Percentiles rank a stretch among this genome's conserved stretches.
phyloP scores from a whole-genome alignment of 2,113 vertebrate species.

The Tor tambroides region DNA sequence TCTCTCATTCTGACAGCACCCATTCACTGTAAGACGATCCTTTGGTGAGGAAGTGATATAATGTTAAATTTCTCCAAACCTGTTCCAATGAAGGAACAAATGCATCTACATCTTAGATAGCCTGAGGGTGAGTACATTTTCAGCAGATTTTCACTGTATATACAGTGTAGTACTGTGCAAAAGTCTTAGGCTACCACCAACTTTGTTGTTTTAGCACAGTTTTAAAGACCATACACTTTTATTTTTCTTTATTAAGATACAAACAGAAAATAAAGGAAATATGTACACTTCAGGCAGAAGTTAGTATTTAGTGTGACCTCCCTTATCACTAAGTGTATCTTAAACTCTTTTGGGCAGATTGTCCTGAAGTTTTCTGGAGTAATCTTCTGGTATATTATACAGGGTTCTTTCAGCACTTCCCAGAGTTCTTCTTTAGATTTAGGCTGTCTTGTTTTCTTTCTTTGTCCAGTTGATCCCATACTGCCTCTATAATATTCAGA shows the following conservation, averaged over 20 bases:
- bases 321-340: background rate
- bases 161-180: background rate
- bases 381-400: background rate
- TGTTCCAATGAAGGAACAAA: too few relatives aligned
- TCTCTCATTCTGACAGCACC: too few relatives aligned
- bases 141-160: too few relatives aligned
- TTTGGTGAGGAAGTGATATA: too few relatives aligned
- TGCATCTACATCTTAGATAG: too few relatives aligned
- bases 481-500: background rate
- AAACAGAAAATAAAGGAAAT: background rate
- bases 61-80: too few relatives aligned
- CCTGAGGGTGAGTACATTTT: too few relatives aligned
- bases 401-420: background rate
- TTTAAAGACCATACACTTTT: too few relatives aligned
- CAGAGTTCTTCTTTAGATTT: background rate
- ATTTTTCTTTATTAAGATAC: too few relatives aligned
- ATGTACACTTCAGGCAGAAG: background rate
- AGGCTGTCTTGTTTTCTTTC: background rate
- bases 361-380: background rate
- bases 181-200: background rate
- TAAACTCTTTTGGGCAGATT: background rate
- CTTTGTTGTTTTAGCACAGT: too few relatives aligned
- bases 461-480: background rate
- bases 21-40: too few relatives aligned
- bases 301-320: background rate